Percentiles rank a stretch among this genome's conserved stretches.
Evolutionary conservation across 2,888 invertebrate genomes (phyloP).

Genomic region (Cabera pusaria): DNA sequence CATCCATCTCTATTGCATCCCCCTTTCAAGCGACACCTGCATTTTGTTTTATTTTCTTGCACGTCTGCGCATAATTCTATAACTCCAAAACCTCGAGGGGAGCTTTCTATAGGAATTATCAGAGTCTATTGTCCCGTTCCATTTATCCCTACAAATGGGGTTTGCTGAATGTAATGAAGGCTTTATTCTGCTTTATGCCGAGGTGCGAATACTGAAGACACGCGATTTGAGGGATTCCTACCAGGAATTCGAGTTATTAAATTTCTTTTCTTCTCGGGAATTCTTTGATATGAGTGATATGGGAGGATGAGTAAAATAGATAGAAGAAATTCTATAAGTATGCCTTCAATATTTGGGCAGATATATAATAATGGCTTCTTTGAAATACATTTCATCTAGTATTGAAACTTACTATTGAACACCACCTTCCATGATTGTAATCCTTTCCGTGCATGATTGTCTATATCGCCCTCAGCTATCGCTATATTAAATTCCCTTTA

Average conservation of each 20-base stretch:
- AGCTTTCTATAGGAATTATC: conserved; percentile 76
- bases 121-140: conserved; percentile 68
- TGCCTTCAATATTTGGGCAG: too few relatives aligned
- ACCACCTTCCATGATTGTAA: too few relatives aligned
- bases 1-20: conserved; percentile 5
- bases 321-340: too few relatives aligned
- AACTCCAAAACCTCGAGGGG: conserved; percentile 70
- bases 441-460: too few relatives aligned
- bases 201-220: conserved; percentile 71
- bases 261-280: too few relatives aligned
- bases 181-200: conserved; percentile 74
- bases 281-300: too few relatives aligned
- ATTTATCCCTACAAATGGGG: conserved; percentile 73
- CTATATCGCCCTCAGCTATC: too few relatives aligned
- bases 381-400: too few relatives aligned
- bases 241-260: conserved; percentile 41
- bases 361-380: too few relatives aligned
- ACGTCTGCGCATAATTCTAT: conserved; percentile 72
- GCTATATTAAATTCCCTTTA: too few relatives aligned
- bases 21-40: conserved; percentile 63
- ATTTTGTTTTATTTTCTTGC: conserved; percentile 76
- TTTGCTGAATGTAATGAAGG: conserved; percentile 77
- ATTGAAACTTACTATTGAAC: too few relatives aligned
- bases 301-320: conserved; percentile 2
- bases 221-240: conserved; percentile 48